phyloP scores from a whole-genome alignment of 2,888 invertebrate species.

The Platycheirus albimanus region DNA sequence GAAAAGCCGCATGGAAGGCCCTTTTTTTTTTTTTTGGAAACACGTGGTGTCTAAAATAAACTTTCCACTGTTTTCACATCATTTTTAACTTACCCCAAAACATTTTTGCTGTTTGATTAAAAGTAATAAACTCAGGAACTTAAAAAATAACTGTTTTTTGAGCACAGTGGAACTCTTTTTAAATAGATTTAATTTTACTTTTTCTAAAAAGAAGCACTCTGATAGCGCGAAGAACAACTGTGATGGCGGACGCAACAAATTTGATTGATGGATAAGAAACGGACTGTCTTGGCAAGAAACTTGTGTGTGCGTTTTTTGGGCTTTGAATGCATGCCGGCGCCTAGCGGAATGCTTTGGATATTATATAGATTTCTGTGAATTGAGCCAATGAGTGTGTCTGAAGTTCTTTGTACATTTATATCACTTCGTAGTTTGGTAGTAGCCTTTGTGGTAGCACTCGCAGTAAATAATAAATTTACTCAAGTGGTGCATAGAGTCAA shows the following conservation, averaged over 20 bases:
- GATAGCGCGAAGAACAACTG: constrained; percentile 22
- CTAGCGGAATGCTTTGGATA: constrained; percentile 27
- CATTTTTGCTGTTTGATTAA: constrained; percentile 76
- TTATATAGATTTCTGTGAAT: constrained; percentile 5
- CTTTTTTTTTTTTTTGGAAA: constrained; percentile 13
- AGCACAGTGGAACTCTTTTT: not conserved
- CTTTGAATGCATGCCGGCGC: constrained; percentile 48
- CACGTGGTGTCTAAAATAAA: constrained; percentile 62
- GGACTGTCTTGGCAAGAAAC: not conserved
- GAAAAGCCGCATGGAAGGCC: constrained; percentile 41
- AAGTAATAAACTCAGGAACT: constrained; percentile 33
- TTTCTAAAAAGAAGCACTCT: not conserved
- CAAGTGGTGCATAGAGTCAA: too few relatives aligned
- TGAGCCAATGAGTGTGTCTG: not conserved
- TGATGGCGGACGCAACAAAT: constrained; percentile 66
- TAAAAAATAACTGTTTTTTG: constrained; percentile 32
- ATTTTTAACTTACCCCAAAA: constrained; percentile 80
- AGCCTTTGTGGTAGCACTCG: too few relatives aligned
- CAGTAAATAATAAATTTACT: too few relatives aligned
- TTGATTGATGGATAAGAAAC: constrained; percentile 9
- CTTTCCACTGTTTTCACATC: not conserved
- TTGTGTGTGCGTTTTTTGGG: not conserved
- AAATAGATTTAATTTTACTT: not conserved
- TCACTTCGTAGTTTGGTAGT: too few relatives aligned
- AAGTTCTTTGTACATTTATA: too few relatives aligned